A percentile compares a stretch with the other conserved stretches of the same genome.
These are phyloP conservation scores for Petrolisthes cinctipes DNA, from an alignment of 2,888 invertebrate genomes.

Conservation along the genomic window DNA sequence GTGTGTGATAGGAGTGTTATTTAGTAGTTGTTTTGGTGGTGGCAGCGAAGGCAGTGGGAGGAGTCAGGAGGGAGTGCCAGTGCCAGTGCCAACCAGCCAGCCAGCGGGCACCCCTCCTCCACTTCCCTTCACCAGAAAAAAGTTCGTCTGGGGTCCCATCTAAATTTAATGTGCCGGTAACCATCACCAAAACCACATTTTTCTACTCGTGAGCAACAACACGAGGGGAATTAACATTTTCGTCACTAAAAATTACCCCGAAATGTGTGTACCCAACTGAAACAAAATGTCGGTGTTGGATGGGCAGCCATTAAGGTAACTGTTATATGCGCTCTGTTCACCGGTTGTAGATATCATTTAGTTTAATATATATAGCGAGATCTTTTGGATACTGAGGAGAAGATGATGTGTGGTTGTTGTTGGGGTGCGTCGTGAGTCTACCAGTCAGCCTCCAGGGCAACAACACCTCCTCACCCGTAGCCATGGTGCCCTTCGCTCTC, in stretches of 20 bases:
- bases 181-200: neutral
- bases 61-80: neutral
- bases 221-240: neutral
- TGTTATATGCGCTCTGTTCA: too few species aligned
- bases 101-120: slow-evolving; percentile 5
- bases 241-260: neutral
- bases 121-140: neutral
- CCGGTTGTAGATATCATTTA: too few species aligned
- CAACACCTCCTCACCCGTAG: too few species aligned
- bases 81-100: slow-evolving; percentile 11
- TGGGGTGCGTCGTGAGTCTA: too few species aligned
- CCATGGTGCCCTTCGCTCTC: too few species aligned
- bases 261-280: too few species aligned
- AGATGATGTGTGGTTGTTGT: too few species aligned
- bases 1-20: neutral
- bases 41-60: neutral
- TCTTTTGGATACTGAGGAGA: too few species aligned
- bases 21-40: neutral
- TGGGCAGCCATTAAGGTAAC: too few species aligned
- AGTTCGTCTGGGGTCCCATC: neutral
- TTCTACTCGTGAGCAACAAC: neutral
- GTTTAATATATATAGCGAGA: too few species aligned
- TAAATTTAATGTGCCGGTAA: neutral
- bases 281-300: too few species aligned
- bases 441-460: too few species aligned